Percentiles rank a stretch among this genome's conserved stretches.
These are phyloP conservation scores for Cataglyphis cursor DNA, from an alignment of 2,888 invertebrate genomes.

Conservation along the genomic window DNA sequence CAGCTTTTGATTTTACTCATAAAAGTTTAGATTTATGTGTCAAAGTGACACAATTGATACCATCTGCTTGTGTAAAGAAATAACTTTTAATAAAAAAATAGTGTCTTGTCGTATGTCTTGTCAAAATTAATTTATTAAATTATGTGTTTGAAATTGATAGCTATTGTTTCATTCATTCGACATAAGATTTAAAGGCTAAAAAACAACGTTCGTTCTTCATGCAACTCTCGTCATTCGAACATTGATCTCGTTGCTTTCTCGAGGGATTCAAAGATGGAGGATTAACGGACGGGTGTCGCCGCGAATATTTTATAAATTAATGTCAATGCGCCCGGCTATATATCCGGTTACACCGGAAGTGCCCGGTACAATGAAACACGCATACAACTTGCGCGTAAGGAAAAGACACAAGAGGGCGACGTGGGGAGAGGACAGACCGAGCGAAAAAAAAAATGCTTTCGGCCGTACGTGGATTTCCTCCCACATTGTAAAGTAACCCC, in stretches of 20 bases:
- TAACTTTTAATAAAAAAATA: not conserved
- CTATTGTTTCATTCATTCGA: not conserved
- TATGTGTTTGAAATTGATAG: not conserved
- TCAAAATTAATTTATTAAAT: not conserved
- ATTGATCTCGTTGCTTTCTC: not conserved
- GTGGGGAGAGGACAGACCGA: conserved; percentile 50
- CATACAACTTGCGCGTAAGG: conserved; percentile 71
- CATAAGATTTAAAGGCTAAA: not conserved
- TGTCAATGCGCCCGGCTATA: conserved; percentile 85
- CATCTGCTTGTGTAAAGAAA: conserved; percentile 46
- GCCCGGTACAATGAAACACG: conserved; percentile 81
- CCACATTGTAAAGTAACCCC: conserved; percentile 80
- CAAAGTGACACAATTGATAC: conserved; percentile 53
- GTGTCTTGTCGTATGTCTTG: not conserved
- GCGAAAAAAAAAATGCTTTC: conserved; percentile 73
- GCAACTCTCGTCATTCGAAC: not conserved
- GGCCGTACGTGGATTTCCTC: conserved; percentile 78
- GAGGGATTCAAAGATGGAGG: conserved; percentile 49
- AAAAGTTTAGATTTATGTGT: conserved; percentile 29
- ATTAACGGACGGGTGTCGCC: conserved; percentile 76
- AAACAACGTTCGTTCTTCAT: not conserved
- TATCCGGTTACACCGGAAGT: conserved; percentile 87
- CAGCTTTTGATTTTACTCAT: conserved; percentile 45
- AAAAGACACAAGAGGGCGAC: conserved; percentile 55
- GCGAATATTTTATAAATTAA: conserved; percentile 87